Evolutionary conservation across 2,113 vertebrate genomes (phyloP).

Genomic region (Pimephales promelas): DNA sequence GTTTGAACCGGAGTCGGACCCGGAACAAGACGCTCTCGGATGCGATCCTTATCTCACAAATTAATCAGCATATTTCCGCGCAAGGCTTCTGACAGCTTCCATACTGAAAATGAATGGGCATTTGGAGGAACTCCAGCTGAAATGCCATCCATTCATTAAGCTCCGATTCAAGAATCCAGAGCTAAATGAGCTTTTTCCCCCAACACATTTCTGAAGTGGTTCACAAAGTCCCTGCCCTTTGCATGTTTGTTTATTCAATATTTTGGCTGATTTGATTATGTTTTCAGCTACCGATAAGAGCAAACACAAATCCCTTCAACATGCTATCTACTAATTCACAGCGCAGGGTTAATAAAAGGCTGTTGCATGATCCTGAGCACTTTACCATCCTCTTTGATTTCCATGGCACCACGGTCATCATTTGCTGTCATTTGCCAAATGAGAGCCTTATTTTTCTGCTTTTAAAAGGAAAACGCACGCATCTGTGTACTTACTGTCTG

Average conservation of each 20-base stretch:
- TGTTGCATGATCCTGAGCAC: neutral
- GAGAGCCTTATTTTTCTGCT: constrained; percentile 63
- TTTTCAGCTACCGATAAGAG: neutral
- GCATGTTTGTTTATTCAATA: constrained; percentile 9
- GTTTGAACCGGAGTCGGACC: no score
- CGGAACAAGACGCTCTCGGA: no score
- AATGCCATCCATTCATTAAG: neutral
- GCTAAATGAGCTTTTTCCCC: neutral
- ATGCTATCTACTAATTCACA: neutral
- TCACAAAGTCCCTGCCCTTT: neutral
- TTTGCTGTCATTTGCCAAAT: constrained; percentile 58
- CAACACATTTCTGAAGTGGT: neutral
- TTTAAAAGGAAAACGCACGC: constrained; percentile 65
- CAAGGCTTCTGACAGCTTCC: neutral
- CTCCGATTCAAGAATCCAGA: neutral
- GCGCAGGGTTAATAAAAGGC: neutral
- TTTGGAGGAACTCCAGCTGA: neutral
- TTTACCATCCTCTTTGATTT: neutral
- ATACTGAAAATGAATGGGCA: constrained; percentile 7
- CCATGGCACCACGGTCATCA: constrained; percentile 5
- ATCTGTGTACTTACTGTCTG: constrained; percentile 47
- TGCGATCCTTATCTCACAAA: constrained; percentile 12
- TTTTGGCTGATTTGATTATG: neutral
- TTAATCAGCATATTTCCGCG: constrained; percentile 6
- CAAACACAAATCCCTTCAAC: neutral